Conservation (phyloP, 1,140 invertebrate genomes). For the Ooceraea biroi region DNA sequence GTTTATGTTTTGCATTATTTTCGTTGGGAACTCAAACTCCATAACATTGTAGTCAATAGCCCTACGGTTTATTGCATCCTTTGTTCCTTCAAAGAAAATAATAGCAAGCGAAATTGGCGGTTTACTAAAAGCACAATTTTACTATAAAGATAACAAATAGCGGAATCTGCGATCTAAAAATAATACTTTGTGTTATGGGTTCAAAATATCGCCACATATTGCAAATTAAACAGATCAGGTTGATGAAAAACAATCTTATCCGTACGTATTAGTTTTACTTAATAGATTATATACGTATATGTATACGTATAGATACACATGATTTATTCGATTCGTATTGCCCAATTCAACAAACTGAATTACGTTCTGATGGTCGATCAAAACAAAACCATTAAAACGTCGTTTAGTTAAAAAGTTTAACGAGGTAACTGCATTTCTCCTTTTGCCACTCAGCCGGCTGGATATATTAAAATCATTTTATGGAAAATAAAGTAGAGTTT, state of each 20-base stretch:
- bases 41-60: not conserved
- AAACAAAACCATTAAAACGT: constrained; percentile 21
- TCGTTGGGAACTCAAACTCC: constrained; percentile 1
- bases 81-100: constrained; percentile 9
- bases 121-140: constrained; percentile 3
- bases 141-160: not conserved
- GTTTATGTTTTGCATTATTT: not conserved
- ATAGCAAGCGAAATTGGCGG: not conserved
- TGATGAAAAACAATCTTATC: not conserved
- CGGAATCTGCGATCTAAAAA: not conserved
- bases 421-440: not conserved
- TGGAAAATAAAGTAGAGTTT: constrained; percentile 7
- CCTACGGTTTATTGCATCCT: not conserved
- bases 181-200: constrained; percentile 11
- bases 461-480: constrained; percentile 27
- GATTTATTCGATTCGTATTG: constrained; percentile 28
- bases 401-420: constrained; percentile 40
- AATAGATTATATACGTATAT: constrained; percentile 18
- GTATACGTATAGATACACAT: not conserved
- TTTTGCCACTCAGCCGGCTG: not conserved
- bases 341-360: constrained; percentile 24
- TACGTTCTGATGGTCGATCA: constrained; percentile 20
- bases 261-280: not conserved
- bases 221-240: not conserved
- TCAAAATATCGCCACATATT: constrained; percentile 1